phyloP scores from a whole-genome alignment of 2,797 vertebrate species.

The Rhodeus uyekii region DNA sequence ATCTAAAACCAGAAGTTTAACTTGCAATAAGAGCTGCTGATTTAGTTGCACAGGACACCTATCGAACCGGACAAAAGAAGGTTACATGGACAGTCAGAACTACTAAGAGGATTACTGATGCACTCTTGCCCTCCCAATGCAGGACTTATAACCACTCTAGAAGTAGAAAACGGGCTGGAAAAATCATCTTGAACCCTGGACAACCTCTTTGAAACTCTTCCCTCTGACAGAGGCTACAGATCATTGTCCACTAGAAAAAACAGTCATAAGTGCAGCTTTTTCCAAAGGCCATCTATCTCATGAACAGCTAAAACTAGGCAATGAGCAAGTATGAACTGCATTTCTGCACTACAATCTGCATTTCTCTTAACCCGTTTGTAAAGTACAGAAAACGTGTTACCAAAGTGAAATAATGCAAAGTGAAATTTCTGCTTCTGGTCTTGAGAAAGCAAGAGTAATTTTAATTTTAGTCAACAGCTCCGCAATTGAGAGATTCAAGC shows the following conservation, averaged over 20 bases:
- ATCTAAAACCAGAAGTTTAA: background rate
- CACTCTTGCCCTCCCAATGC: background rate
- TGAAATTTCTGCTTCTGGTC: background rate
- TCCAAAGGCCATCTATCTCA: background rate
- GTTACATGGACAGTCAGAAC: background rate
- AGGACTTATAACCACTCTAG: background rate
- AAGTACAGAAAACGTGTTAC: too few species aligned
- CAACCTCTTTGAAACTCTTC: constrained; percentile 8
- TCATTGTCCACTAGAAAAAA: background rate
- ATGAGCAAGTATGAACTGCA: background rate
- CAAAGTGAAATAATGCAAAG: background rate
- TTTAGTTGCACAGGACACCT: background rate
- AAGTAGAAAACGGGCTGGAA: background rate
- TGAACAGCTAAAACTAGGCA: background rate
- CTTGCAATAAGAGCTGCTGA: background rate
- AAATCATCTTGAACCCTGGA: background rate
- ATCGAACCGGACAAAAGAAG: background rate
- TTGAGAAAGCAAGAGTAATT: background rate
- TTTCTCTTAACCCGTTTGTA: background rate
- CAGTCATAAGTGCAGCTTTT: background rate
- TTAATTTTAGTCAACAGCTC: background rate
- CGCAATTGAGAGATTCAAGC: background rate
- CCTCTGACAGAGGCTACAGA: background rate
- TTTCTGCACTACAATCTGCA: background rate
- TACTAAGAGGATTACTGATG: constrained; percentile 12